These are phyloP conservation scores for Xenopus laevis DNA, from an alignment of 2,113 vertebrate genomes.

Conservation along the genomic window DNA sequence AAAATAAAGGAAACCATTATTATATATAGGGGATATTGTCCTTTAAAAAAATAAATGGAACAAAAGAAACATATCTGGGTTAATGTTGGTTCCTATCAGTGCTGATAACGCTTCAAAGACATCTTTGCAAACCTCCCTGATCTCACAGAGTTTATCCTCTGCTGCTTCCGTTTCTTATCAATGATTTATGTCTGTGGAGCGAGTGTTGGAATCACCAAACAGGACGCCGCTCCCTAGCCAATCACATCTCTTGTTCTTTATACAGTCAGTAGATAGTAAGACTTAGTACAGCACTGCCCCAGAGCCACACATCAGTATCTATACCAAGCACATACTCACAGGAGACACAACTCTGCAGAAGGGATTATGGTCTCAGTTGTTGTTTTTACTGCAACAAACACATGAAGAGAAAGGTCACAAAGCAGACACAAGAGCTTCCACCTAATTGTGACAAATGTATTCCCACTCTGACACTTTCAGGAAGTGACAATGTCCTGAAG, in stretches of 20 bases:
- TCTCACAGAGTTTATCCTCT: too few species aligned
- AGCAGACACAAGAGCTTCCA: background rate
- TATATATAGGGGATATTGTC: too few species aligned
- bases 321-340: too few species aligned
- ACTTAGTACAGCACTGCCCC: background rate
- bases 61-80: too few species aligned
- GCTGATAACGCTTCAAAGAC: too few species aligned
- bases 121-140: too few species aligned
- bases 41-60: too few species aligned
- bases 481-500: constrained; percentile 1
- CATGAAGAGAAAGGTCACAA: background rate
- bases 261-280: background rate
- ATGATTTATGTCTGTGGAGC: background rate
- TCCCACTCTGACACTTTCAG: background rate
- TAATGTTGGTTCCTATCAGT: too few species aligned
- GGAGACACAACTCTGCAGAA: too few species aligned
- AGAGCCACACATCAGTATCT: too few species aligned
- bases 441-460: constrained; percentile 1
- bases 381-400: background rate
- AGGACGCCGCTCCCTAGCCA: background rate
- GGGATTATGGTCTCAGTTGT: background rate
- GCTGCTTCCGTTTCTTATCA: too few species aligned
- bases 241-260: background rate
- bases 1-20: too few species aligned
- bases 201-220: background rate